These are phyloP conservation scores for Drosophila parvula DNA, from an alignment of 1,140 invertebrate species.

Conservation along the genomic window DNA sequence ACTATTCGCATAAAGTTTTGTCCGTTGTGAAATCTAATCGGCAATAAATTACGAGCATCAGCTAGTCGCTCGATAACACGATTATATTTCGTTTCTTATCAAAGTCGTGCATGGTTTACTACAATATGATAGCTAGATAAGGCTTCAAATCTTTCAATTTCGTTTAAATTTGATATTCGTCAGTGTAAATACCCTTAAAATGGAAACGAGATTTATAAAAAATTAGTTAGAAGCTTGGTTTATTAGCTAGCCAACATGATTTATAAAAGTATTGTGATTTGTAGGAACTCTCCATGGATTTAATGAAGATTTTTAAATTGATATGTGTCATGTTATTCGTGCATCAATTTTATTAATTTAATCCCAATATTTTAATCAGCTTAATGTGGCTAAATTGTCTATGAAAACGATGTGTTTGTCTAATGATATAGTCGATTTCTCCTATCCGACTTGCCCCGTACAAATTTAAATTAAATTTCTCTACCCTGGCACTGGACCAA, in stretches of 20 bases:
- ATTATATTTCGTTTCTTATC: slow-evolving; percentile 46
- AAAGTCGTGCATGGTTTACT: slow-evolving; percentile 19
- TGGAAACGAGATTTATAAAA: neutral
- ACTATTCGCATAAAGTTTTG: neutral
- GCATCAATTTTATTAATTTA: neutral
- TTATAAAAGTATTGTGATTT: neutral
- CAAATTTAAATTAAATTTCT: neutral
- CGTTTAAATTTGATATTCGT: neutral
- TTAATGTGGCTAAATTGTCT: neutral
- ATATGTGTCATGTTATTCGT: neutral
- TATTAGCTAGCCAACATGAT: neutral
- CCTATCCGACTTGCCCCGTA: neutral
- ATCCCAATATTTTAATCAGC: too few relatives aligned
- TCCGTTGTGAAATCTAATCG: slow-evolving; percentile 47
- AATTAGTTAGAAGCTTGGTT: too few relatives aligned
- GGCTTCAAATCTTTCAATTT: neutral
- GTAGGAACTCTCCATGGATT: too few relatives aligned
- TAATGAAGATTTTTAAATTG: neutral
- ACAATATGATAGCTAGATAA: slow-evolving; percentile 18
- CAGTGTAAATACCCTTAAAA: neutral
- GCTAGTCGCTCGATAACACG: slow-evolving; percentile 11
- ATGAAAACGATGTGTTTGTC: neutral
- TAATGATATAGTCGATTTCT: neutral
- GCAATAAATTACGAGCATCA: slow-evolving; percentile 39
- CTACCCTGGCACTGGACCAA: slow-evolving; percentile 1